Percentiles rank a stretch among this genome's conserved stretches.
Evolutionary conservation across 2,888 invertebrate species (phyloP).

Genomic region (Nymphalis urticae): DNA sequence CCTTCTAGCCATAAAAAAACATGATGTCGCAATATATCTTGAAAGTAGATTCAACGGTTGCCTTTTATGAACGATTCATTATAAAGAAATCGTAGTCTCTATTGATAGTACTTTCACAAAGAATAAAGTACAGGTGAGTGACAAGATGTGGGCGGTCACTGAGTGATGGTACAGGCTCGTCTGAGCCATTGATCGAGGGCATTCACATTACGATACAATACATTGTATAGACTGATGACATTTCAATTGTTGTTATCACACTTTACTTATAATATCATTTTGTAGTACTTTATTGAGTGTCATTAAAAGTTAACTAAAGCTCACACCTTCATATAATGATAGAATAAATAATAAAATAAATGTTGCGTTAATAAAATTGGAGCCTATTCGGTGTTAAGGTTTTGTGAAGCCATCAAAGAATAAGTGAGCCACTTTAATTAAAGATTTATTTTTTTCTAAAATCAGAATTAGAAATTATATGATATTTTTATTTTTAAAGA

Average conservation of each 20-base stretch:
- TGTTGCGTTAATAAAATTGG: no score
- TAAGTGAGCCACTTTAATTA: no score
- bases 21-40: no score
- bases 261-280: constrained; percentile 27
- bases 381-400: no score
- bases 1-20: no score
- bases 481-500: no score
- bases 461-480: no score
- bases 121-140: constrained; percentile 42
- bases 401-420: no score
- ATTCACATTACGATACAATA: constrained; percentile 48
- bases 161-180: background rate
- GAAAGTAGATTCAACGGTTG: no score
- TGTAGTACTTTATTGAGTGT: background rate
- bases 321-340: background rate
- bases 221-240: constrained; percentile 38
- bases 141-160: constrained; percentile 38
- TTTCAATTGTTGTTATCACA: constrained; percentile 32
- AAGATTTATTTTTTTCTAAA: no score
- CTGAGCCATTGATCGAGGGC: constrained; percentile 44
- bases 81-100: background rate
- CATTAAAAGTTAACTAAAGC: background rate
- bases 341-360: no score
- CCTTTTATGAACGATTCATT: background rate
- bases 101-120: constrained; percentile 28